These are phyloP conservation scores for Phortica variegata DNA, from an alignment of 1,140 invertebrate species.

Conservation along the genomic window DNA sequence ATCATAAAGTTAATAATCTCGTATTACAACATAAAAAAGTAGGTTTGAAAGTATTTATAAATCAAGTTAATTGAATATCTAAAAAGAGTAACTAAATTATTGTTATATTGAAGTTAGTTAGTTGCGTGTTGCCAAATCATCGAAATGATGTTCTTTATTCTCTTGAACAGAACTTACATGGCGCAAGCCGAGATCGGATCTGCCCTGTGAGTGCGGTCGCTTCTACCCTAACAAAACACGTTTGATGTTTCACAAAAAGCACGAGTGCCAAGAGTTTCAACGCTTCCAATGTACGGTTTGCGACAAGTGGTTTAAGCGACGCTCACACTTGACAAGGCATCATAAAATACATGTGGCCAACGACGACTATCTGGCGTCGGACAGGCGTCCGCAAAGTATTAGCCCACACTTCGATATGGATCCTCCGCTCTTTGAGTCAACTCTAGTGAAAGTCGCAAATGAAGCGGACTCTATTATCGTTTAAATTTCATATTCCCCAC, in stretches of 20 bases:
- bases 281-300: conserved; percentile 41
- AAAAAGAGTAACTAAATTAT: too few relatives aligned
- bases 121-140: too few relatives aligned
- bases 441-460: conserved; percentile 31
- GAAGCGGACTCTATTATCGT: too few relatives aligned
- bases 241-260: conserved; percentile 33
- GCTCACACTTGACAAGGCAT: conserved; percentile 40
- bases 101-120: too few relatives aligned
- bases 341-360: conserved; percentile 32
- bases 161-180: too few relatives aligned
- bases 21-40: conserved; percentile 1
- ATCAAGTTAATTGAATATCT: too few relatives aligned
- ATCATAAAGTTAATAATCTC: neutral
- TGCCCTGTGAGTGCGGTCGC: conserved; percentile 42
- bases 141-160: too few relatives aligned
- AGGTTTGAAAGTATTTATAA: too few relatives aligned
- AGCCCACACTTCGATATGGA: conserved; percentile 1
- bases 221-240: conserved; percentile 38
- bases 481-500: too few relatives aligned
- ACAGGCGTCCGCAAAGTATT: neutral
- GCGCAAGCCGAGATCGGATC: too few relatives aligned
- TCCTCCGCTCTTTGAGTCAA: conserved; percentile 18
- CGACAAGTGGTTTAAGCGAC: conserved; percentile 44
- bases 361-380: too few relatives aligned
- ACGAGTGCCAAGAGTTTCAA: conserved; percentile 45